Evolutionary conservation across 2,113 vertebrate genomes (phyloP).

Genomic region (Cricetomys ansorgei): DNA sequence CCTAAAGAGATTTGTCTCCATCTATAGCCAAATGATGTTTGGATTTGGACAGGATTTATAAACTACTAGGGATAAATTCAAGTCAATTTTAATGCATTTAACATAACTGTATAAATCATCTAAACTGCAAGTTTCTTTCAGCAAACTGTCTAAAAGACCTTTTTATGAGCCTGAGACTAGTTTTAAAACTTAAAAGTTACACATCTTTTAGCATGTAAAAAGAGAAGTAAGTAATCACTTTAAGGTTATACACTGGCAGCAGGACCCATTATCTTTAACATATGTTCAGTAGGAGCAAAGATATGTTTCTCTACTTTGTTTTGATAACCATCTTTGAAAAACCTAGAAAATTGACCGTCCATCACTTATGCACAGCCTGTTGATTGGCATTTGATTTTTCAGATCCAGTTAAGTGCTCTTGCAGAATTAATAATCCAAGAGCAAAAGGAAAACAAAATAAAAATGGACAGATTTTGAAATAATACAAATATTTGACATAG

Average conservation of each 20-base stretch:
- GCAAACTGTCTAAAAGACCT: not conserved
- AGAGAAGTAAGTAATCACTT: constrained; percentile 19
- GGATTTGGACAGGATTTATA: constrained; percentile 68
- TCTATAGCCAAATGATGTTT: not conserved
- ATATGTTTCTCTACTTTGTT: constrained; percentile 37
- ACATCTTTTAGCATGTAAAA: not conserved
- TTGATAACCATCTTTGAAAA: not conserved
- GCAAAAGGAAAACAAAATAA: not conserved
- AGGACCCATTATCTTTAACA: not conserved
- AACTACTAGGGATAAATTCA: constrained; percentile 26
- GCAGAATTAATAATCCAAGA: constrained; percentile 23
- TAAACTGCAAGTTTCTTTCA: not conserved
- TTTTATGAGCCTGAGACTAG: not conserved
- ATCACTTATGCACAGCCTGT: not conserved
- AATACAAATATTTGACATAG: constrained; percentile 28
- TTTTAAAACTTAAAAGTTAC: not conserved
- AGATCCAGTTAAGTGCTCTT: not conserved
- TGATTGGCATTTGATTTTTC: constrained; percentile 14
- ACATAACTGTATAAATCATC: constrained; percentile 37
- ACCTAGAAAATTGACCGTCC: not conserved
- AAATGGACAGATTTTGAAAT: not conserved
- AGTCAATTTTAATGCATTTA: constrained; percentile 55
- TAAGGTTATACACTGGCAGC: not conserved
- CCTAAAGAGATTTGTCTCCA: constrained; percentile 24
- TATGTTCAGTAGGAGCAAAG: not conserved